phyloP scores from a whole-genome alignment of 2,113 vertebrate genomes.

The Rousettus leschenaultii region DNA sequence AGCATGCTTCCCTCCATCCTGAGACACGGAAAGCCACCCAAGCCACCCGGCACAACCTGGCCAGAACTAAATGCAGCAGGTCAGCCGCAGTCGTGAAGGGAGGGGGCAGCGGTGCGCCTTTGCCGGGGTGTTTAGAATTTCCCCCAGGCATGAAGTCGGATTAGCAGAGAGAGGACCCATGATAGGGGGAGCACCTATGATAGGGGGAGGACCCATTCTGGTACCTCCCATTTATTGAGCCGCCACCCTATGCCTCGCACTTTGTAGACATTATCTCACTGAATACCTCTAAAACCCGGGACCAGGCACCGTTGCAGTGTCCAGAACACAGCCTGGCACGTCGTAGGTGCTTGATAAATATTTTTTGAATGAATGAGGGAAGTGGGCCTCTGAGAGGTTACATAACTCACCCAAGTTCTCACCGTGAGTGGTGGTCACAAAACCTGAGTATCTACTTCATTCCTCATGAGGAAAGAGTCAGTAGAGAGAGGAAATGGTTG shows the following conservation, averaged over 20 bases:
- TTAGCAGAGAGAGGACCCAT: neutral
- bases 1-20: neutral
- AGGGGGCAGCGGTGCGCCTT: neutral
- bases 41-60: fast-evolving
- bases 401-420: neutral
- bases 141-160: neutral
- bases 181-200: no score
- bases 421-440: fast-evolving
- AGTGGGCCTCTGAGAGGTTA: neutral
- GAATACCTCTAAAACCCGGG: neutral
- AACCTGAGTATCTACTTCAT: neutral
- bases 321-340: neutral
- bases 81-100: neutral
- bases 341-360: no score
- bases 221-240: neutral
- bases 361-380: neutral
- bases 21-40: neutral
- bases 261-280: neutral
- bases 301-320: neutral
- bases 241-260: neutral
- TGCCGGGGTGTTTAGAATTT: neutral
- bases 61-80: fast-evolving
- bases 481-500: neutral
- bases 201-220: no score
- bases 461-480: neutral